phyloP scores from a whole-genome alignment of 2,113 vertebrate species.

The Cinclus cinclus region DNA sequence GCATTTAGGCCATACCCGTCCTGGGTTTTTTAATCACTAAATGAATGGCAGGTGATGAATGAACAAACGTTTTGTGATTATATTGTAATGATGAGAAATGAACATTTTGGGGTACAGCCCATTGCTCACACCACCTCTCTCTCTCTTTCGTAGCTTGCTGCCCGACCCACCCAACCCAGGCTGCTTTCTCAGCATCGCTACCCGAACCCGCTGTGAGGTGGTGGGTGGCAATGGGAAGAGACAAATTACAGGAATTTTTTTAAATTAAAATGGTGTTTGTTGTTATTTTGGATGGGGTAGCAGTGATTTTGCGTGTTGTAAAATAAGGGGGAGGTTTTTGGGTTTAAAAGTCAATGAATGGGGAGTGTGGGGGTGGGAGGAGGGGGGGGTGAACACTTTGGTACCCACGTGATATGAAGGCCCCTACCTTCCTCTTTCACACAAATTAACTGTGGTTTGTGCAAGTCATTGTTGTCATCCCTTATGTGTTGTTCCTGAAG shows the following conservation, averaged over 20 bases:
- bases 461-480: background rate
- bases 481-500: no score
- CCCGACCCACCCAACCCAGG: conserved; percentile 1
- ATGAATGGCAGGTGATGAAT: background rate
- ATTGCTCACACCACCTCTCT: background rate
- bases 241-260: background rate
- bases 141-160: conserved; percentile 49
- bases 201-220: conserved; percentile 3
- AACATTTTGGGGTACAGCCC: background rate
- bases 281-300: background rate
- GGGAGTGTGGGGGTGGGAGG: background rate
- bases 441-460: background rate
- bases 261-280: background rate
- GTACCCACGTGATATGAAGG: no score
- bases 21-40: accelerated
- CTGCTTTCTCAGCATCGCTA: conserved; percentile 67
- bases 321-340: background rate
- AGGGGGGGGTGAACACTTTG: no score
- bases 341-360: background rate
- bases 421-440: no score
- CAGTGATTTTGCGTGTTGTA: background rate
- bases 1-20: no score
- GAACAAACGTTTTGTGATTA: background rate
- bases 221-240: background rate
- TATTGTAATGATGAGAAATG: no score